Evolutionary conservation across 2,797 vertebrate genomes (phyloP).

Genomic region (Psittacula echo): DNA sequence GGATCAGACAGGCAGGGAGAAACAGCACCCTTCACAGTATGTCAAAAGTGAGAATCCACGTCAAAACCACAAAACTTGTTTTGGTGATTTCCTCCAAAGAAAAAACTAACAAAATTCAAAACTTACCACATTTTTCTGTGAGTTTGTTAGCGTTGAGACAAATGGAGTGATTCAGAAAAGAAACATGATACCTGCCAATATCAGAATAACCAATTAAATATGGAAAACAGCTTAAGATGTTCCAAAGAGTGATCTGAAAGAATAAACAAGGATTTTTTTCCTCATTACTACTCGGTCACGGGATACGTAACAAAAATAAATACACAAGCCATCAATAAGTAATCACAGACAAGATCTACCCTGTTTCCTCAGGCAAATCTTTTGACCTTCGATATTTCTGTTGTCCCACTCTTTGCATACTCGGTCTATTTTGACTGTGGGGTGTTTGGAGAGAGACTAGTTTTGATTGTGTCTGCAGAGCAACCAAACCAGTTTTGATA

Average conservation of each 20-base stretch:
- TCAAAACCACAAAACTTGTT: background rate
- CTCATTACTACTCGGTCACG: background rate
- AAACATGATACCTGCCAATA: background rate
- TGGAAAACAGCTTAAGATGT: background rate
- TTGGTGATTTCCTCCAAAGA: background rate
- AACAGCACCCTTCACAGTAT: background rate
- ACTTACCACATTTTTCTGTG: background rate
- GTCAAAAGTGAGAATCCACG: background rate
- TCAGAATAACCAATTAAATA: background rate
- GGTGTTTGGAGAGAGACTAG: background rate
- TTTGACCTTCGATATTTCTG: background rate
- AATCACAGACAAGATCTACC: background rate
- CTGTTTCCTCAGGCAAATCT: background rate
- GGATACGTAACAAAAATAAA: slow-evolving; percentile 16
- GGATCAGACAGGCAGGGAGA: background rate
- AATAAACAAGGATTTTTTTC: background rate
- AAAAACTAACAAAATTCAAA: background rate
- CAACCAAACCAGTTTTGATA: background rate
- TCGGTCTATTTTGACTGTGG: background rate
- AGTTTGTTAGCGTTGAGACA: background rate
- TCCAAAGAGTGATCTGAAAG: background rate
- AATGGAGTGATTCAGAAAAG: background rate
- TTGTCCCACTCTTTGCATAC: background rate
- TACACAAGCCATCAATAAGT: background rate
- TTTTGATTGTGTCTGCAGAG: background rate